Conservation (phyloP, 2,888 invertebrate species). For the Nematopogon swammerdamellus region DNA sequence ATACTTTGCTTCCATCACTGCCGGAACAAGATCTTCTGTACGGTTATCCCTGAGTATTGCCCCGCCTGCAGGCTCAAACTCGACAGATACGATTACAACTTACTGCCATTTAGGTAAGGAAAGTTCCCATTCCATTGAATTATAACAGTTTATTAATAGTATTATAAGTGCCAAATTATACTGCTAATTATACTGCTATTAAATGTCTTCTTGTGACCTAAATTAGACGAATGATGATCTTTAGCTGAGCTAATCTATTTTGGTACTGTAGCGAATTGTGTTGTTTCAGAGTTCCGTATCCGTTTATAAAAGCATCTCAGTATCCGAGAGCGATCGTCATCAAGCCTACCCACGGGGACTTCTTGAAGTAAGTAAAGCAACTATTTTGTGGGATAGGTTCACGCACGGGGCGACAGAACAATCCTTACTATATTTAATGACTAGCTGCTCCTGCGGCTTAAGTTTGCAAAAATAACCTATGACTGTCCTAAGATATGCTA, state of each 20-base stretch:
- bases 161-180: constrained; percentile 6
- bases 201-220: too few species aligned
- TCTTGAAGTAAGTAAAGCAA: constrained; percentile 79
- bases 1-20: constrained; percentile 92
- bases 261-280: constrained; percentile 15
- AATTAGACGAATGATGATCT: too few species aligned
- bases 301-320: constrained; percentile 78
- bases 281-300: constrained; percentile 73
- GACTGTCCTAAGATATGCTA: too few species aligned
- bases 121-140: too few species aligned
- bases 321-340: constrained; percentile 80
- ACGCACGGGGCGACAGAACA: too few species aligned
- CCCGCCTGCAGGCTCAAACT: constrained; percentile 67
- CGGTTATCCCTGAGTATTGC: constrained; percentile 71
- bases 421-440: too few species aligned
- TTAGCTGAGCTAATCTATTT: too few species aligned
- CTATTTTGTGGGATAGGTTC: too few species aligned
- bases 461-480: too few species aligned
- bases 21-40: constrained; percentile 78
- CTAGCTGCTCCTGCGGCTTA: too few species aligned
- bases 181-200: too few species aligned
- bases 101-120: constrained; percentile 73
- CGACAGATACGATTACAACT: constrained; percentile 59
- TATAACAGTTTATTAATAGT: neutral
- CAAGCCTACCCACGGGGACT: constrained; percentile 84